Evolutionary conservation across 1,140 invertebrate species (phyloP).

Genomic region (Zophobas atratus): DNA sequence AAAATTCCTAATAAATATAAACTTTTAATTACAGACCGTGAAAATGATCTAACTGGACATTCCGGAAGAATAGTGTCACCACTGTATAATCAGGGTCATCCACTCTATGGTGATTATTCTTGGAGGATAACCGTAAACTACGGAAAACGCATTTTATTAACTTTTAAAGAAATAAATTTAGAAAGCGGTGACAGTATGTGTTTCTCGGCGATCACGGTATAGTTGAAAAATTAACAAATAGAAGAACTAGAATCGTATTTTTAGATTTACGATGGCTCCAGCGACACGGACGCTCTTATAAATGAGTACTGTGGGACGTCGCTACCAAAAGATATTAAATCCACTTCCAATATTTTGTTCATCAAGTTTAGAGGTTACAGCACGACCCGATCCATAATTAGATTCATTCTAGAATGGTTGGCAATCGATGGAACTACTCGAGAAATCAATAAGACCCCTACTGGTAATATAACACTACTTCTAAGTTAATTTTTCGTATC

Average conservation of each 20-base stretch:
- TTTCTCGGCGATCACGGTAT: neutral
- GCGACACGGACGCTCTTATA: slow-evolving; percentile 76
- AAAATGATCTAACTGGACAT: slow-evolving; percentile 71
- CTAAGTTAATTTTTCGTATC: too few relatives aligned
- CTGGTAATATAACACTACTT: neutral
- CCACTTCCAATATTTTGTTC: slow-evolving; percentile 76
- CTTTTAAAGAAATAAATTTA: slow-evolving; percentile 70
- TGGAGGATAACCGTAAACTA: slow-evolving; percentile 81
- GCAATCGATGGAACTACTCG: slow-evolving; percentile 63
- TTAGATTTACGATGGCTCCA: slow-evolving; percentile 81
- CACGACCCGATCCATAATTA: slow-evolving; percentile 30
- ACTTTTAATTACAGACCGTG: slow-evolving; percentile 25
- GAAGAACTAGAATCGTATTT: slow-evolving; percentile 26
- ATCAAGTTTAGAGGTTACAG: slow-evolving; percentile 69
- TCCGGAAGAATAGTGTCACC: slow-evolving; percentile 84
- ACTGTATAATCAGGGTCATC: slow-evolving; percentile 78
- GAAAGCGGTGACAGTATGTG: slow-evolving; percentile 55
- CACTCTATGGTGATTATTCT: slow-evolving; percentile 68
- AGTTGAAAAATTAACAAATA: neutral
- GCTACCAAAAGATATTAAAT: slow-evolving; percentile 70
- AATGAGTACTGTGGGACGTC: slow-evolving; percentile 71
- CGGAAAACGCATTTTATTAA: slow-evolving; percentile 71
- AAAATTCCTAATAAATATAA: neutral
- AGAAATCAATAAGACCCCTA: neutral
- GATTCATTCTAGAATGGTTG: slow-evolving; percentile 78